Evolutionary conservation across 1,140 invertebrate genomes (phyloP), one percentile per base, ranked within the genome.

Genomic region (Leptinotarsa undecemlineata): DNA sequence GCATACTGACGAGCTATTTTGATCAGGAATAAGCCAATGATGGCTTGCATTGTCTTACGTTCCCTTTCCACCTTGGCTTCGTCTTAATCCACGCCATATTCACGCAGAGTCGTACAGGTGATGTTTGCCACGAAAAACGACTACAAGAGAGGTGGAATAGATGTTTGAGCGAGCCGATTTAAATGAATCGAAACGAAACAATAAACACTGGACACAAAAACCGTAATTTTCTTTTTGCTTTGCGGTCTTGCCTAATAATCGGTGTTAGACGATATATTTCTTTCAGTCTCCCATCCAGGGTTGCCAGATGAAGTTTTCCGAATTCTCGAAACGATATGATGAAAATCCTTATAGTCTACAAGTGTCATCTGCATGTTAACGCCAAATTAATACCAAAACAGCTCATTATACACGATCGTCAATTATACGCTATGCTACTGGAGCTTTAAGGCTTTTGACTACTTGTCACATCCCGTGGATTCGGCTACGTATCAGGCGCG

Each of bases 1-100:
- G 77, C 74, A 76, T 69, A 78, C 77, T 76, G 77, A 76, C 70
- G 73, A 78, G 51, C 60, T 72, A 72, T 72, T 72, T 72, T 72
- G 71, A 72, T 61, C 57, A 72, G 33, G 61, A 72, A 64, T 47
- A 20, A 42, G 61, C 71, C 60, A 72, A 72, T 72, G 71, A 72
- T 72, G 71, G 71, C 61, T 64, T 64, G 71, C 71, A 72, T 72
- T 72, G 71, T 72, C 71, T 72, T 72, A 69, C 0, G 66, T 72
- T 72, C 71, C 71, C 71, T 64, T 64, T 72, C 71, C 47, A 72
- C 71, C 51, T 42, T 42, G 19, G 19, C 21, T 15, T 21, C 17
- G 51, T 57, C 51, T 6, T 64, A 33, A 64, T 21, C 63, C 63
- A 64, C 19, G 64, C 69, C 48, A 60, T 71, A 42, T 60, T 61